These are phyloP conservation scores for Calidris pygmaea DNA, from an alignment of 2,113 vertebrate species.

Conservation along the genomic window DNA sequence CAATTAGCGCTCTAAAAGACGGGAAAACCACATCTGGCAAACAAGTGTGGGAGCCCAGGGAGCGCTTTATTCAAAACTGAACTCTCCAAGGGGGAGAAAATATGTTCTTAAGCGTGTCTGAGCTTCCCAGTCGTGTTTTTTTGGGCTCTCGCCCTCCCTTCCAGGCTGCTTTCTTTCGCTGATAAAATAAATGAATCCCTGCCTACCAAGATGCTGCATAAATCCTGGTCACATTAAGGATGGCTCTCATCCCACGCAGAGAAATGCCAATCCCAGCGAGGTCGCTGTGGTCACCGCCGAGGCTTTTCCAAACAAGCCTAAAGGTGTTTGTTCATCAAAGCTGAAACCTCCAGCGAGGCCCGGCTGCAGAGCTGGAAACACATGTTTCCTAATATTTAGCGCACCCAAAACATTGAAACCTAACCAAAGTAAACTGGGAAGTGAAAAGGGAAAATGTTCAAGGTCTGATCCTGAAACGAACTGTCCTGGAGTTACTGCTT, in stretches of 20 bases:
- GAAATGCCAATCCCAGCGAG: background rate
- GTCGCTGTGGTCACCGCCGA: background rate
- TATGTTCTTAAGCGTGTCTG: background rate
- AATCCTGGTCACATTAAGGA: background rate
- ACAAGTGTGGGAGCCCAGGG: constrained; percentile 9
- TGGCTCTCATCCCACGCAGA: background rate
- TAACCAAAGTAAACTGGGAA: constrained; percentile 13
- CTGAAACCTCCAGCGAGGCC: background rate
- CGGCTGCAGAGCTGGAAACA: background rate
- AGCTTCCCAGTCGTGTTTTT: background rate
- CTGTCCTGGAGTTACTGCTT: background rate
- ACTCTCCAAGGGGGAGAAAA: background rate
- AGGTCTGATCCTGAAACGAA: background rate
- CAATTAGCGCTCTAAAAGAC: constrained; percentile 37
- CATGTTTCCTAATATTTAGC: background rate
- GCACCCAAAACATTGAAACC: background rate
- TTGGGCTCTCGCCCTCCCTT: background rate
- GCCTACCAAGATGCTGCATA: background rate
- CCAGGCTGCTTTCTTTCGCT: background rate
- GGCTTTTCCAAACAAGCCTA: constrained; percentile 28
- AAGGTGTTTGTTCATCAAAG: constrained; percentile 40
- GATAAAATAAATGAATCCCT: background rate
- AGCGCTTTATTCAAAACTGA: background rate
- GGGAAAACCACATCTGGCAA: constrained; percentile 57
- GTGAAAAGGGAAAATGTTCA: background rate